A percentile compares a stretch with the other conserved stretches of the same genome.
phyloP scores from a whole-genome alignment of 2,113 vertebrate species.

The Pluvialis apricaria region DNA sequence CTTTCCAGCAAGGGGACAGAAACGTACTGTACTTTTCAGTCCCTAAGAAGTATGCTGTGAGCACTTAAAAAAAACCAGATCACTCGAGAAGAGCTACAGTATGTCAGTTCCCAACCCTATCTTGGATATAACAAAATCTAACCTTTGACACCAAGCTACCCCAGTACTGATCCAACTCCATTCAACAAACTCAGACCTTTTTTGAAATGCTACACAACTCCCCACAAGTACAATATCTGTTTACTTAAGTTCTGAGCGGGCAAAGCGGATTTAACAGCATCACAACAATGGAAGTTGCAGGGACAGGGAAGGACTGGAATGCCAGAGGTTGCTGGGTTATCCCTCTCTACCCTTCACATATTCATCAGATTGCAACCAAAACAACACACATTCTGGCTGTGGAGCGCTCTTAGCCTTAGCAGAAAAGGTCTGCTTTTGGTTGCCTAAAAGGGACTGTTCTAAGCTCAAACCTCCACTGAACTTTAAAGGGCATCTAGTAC shows the following conservation, averaged over 20 bases:
- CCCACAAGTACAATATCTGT: not conserved
- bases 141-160: not conserved
- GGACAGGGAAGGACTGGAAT: not conserved
- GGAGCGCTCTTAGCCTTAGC: not conserved
- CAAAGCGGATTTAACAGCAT: not conserved
- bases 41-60: not conserved
- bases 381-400: not conserved
- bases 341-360: not conserved
- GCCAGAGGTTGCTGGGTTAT: not conserved
- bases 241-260: not conserved
- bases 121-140: not conserved
- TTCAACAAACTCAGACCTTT: not conserved
- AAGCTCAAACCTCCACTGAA: not conserved
- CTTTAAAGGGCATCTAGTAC: not conserved
- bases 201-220: not conserved
- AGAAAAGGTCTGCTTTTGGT: not conserved
- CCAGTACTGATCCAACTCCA: not conserved
- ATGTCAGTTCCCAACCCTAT: not conserved
- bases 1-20: not conserved
- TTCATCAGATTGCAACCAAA: not conserved
- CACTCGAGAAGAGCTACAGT: not conserved
- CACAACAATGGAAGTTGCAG: not conserved
- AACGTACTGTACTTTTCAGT: not conserved
- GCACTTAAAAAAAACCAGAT: not conserved
- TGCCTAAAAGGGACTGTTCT: not conserved